These are phyloP conservation scores for Scaptomyza flava DNA, from an alignment of 2,888 invertebrate genomes.

Conservation along the genomic window DNA sequence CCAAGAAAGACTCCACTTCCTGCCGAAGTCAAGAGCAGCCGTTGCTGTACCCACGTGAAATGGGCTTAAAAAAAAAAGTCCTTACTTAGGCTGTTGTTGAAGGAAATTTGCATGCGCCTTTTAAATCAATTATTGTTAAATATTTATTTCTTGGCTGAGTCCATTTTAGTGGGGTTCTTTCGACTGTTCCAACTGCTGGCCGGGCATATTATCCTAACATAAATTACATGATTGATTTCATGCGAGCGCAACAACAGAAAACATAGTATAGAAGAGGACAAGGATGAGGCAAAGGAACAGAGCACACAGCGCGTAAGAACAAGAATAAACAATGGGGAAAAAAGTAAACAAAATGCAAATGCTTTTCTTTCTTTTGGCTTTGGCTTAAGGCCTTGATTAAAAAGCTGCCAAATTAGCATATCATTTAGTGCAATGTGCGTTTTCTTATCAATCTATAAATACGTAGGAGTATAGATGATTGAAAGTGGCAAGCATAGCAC, in stretches of 20 bases:
- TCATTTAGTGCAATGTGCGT: constrained; percentile 58
- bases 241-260: constrained; percentile 58
- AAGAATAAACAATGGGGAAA: constrained; percentile 55
- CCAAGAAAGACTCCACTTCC: background rate
- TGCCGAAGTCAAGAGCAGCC: constrained; percentile 58
- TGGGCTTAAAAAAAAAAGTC: constrained; percentile 55
- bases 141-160: constrained; percentile 78
- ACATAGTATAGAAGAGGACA: background rate
- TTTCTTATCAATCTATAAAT: constrained; percentile 58
- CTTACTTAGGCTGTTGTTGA: constrained; percentile 20
- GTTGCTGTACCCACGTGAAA: constrained; percentile 74
- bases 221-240: constrained; percentile 83
- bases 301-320: constrained; percentile 47
- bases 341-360: constrained; percentile 78
- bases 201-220: constrained; percentile 76
- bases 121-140: constrained; percentile 81
- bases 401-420: constrained; percentile 76
- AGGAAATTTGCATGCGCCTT: constrained; percentile 77
- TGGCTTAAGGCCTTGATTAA: constrained; percentile 70
- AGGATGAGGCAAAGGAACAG: constrained; percentile 12
- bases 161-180: constrained; percentile 50
- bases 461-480: constrained; percentile 31
- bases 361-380: constrained; percentile 33
- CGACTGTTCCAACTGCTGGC: constrained; percentile 6
- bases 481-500: background rate